Conservation (phyloP, 2,888 invertebrate genomes). For the Eucriotettix oculatus region DNA sequence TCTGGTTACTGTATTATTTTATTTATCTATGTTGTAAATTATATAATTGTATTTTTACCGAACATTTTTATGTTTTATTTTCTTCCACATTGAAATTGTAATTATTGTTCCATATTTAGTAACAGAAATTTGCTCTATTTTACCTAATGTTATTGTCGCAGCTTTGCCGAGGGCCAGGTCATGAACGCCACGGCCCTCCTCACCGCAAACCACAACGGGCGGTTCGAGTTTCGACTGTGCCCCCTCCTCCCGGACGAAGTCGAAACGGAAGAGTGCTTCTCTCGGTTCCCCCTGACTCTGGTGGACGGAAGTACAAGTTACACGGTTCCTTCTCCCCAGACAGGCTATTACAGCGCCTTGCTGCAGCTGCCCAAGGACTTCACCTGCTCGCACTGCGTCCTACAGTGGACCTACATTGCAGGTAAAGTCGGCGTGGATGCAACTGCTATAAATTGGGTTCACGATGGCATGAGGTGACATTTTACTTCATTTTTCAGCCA, state of each 20-base stretch:
- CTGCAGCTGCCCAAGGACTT: conserved; percentile 12
- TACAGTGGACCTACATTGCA: conserved; percentile 14
- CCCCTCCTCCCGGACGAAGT: conserved; percentile 13
- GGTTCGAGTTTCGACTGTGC: conserved; percentile 19
- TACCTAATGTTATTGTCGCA: no score
- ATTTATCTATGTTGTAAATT: no score
- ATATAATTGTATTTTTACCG: no score
- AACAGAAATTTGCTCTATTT: no score
- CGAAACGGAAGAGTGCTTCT: conserved; percentile 20
- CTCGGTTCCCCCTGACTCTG: conserved; percentile 12
- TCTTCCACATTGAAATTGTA: no score
- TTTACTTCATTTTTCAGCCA: conserved; percentile 18
- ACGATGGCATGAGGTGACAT: not conserved
- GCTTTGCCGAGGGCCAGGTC: conserved; percentile 2
- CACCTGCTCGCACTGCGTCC: conserved; percentile 14
- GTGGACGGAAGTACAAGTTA: conserved; percentile 1
- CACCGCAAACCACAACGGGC: conserved; percentile 26
- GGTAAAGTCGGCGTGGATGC: not conserved
- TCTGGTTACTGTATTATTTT: no score
- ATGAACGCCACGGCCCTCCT: conserved; percentile 21
- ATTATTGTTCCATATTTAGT: no score
- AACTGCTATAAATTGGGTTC: not conserved
- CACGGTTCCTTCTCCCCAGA: not conserved
- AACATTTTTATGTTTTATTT: no score
- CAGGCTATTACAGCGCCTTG: conserved; percentile 1